Conservation (phyloP, 2,113 vertebrate species). For the Paralichthys olivaceus region DNA sequence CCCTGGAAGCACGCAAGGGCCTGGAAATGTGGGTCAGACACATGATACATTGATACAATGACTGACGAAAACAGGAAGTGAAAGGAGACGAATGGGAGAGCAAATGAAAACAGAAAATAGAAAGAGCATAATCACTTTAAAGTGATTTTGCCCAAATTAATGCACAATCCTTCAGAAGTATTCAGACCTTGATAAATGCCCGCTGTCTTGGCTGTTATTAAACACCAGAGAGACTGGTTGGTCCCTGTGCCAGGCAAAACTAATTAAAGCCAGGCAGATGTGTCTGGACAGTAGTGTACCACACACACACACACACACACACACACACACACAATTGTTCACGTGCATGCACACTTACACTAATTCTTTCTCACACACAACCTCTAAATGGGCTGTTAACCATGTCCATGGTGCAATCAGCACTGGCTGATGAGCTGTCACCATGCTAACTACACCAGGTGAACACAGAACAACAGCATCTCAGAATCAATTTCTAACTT, state of each 20-base stretch:
- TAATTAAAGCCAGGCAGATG: slow-evolving; percentile 82
- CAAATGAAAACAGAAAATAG: slow-evolving; percentile 43
- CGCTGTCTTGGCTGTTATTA: slow-evolving; percentile 75
- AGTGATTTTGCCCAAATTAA: slow-evolving; percentile 68
- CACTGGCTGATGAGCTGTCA: slow-evolving; percentile 61
- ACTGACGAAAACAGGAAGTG: slow-evolving; percentile 33
- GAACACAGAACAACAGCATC: slow-evolving; percentile 57
- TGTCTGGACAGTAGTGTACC: slow-evolving; percentile 69
- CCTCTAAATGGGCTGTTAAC: slow-evolving; percentile 64
- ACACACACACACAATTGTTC: slow-evolving; percentile 12
- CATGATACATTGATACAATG: slow-evolving; percentile 55
- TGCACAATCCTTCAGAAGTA: slow-evolving; percentile 56
- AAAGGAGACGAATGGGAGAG: slow-evolving; percentile 7
- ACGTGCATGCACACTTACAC: slow-evolving; percentile 15
- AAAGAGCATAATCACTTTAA: slow-evolving; percentile 62
- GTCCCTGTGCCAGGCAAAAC: slow-evolving; percentile 76
- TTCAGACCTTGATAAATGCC: slow-evolving; percentile 75
- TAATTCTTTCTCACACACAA: background rate
- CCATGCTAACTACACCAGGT: slow-evolving; percentile 60
- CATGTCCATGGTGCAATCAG: slow-evolving; percentile 63
- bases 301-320: slow-evolving; percentile 47
- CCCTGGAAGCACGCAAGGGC: slow-evolving; percentile 28
- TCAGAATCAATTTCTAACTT: slow-evolving; percentile 57
- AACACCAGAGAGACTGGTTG: slow-evolving; percentile 71
- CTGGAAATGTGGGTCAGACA: slow-evolving; percentile 52